A percentile compares a stretch with the other conserved stretches of the same genome.
phyloP scores from a whole-genome alignment of 2,797 vertebrate genomes.

The Cetoscarus ocellatus region DNA sequence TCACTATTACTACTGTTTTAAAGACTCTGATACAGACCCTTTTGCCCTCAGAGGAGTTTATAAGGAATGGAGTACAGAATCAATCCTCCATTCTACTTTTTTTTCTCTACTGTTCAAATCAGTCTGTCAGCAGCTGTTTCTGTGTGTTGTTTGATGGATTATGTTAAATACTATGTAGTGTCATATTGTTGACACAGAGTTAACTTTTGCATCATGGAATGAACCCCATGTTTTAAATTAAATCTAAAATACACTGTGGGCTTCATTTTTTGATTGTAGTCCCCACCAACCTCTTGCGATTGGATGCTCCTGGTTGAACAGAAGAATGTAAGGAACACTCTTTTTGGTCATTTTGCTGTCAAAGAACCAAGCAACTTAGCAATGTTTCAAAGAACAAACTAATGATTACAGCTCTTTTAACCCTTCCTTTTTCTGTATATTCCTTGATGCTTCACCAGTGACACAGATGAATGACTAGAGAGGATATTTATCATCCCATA shows the following conservation, averaged over 20 bases:
- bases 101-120: constrained; percentile 1
- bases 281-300: constrained; percentile 79
- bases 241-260: constrained; percentile 72
- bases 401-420: constrained; percentile 26
- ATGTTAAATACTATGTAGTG: constrained; percentile 14
- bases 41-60: background rate
- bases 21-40: constrained; percentile 8
- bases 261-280: constrained; percentile 81
- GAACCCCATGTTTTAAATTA: constrained; percentile 54
- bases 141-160: constrained; percentile 2
- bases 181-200: constrained; percentile 38
- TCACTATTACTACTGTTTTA: constrained; percentile 1
- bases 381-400: constrained; percentile 46
- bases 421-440: constrained; percentile 41
- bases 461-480: constrained; percentile 35
- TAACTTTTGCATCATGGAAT: constrained; percentile 46
- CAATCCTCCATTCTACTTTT: constrained; percentile 11
- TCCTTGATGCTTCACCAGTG: constrained; percentile 43
- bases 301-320: constrained; percentile 84
- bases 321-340: constrained; percentile 80
- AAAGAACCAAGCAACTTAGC: constrained; percentile 55
- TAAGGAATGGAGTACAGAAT: background rate
- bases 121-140: constrained; percentile 9
- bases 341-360: constrained; percentile 73
- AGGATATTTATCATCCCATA: constrained; percentile 20